Percentiles rank a stretch among this genome's conserved stretches.
phyloP scores from a whole-genome alignment of 1,140 invertebrate species.

The Bombus cullumanus region DNA sequence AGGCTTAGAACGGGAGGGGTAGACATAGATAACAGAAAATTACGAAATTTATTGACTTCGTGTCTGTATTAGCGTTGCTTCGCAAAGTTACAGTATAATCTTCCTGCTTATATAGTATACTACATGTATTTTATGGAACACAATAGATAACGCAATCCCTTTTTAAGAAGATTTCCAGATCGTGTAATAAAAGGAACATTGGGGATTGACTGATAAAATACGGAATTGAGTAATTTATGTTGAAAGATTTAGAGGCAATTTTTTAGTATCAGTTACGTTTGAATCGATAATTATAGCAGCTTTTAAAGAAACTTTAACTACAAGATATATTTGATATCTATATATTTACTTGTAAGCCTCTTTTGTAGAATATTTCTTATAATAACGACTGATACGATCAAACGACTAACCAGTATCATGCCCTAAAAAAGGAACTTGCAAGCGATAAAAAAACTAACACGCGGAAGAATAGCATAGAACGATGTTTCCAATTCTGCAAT shows the following conservation, averaged over 20 bases:
- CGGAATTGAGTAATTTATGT: background rate
- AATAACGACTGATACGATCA: background rate
- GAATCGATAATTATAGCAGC: no score
- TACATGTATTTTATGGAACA: slow-evolving; percentile 33
- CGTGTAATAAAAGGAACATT: background rate
- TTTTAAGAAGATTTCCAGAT: background rate
- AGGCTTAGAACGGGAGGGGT: slow-evolving; percentile 36
- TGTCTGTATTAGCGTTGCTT: slow-evolving; percentile 13
- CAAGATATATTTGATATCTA: no score
- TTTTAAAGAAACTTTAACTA: no score
- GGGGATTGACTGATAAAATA: background rate
- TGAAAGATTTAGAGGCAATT: background rate
- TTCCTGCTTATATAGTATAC: slow-evolving; percentile 46
- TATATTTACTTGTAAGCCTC: no score
- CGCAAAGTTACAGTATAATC: slow-evolving; percentile 54
- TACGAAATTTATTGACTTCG: slow-evolving; percentile 64
- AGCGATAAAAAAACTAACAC: background rate
- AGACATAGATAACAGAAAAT: slow-evolving; percentile 53
- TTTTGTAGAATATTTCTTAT: background rate
- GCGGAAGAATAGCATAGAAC: background rate
- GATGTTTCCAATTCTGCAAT: background rate
- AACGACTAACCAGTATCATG: no score
- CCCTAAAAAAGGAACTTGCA: background rate
- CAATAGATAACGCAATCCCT: slow-evolving; percentile 6
- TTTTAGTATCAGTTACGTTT: background rate